Evolutionary conservation across 2,797 vertebrate species (phyloP), one percentile per base, ranked within the genome.

Genomic region (Knipowitschia caucasica): DNA sequence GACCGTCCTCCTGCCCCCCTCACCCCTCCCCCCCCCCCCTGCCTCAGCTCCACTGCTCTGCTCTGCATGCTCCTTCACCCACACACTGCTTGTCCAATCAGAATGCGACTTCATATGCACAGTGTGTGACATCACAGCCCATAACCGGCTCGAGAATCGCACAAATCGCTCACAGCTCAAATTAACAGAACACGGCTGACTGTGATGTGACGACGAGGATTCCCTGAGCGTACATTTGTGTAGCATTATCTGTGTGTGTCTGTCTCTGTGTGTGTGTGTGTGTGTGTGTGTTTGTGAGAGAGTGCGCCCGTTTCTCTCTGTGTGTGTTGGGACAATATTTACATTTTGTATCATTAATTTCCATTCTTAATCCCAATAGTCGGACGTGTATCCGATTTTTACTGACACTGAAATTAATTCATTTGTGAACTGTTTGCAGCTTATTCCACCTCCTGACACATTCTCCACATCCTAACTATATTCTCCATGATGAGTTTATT

Each of bases 51-150:
- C 75, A 69, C 74, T 56, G 66, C 76, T 71, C 59, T 54, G 53
- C 53, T 71, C 50, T 87, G 86, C 87, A 86, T 89, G 86, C 62
- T 39, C 38, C 67, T 74, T 77, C 62, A 69, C 62, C 30, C 53
- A 64, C 59, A 36, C 56, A 44, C 14, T 23, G n/a, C 57, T 78
- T 69, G 62, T 40, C 50, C 7, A 53, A 65, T 59, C 52, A n/a
- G n/a, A 63, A n/a, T 51, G 34, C 53, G 24, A 49, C 58, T 53
- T 73, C 12, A 42, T 58, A 47, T 67, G 50, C 43, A 53, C 53
- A 47, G 50, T 47, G 3, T 52, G 35, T 44, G 33, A 38, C 34
- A 61, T 17, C 56, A 45, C 24, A 33, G n/a, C 23, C 10, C 1
- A 46, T 26, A 40, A 51, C 42, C 47, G 24, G 23, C 23, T 50